Evolutionary conservation across 2,888 invertebrate species (phyloP), one percentile per base, ranked within the genome.

Genomic region (Cyaniris semiargus): DNA sequence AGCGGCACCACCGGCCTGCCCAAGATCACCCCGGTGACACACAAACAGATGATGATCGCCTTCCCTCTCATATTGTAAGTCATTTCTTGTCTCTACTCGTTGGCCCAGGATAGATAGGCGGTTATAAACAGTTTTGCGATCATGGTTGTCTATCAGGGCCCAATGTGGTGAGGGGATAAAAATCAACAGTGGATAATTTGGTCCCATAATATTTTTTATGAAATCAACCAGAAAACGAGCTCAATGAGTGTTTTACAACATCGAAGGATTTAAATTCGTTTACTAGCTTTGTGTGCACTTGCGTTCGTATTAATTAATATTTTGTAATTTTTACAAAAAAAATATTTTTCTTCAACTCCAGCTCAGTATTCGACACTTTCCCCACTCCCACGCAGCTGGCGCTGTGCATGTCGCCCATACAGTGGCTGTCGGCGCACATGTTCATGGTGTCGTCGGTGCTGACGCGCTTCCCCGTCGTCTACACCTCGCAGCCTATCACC

Each of bases 1-100:
- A 92, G 92, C 58, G 92, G 92, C 0, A 90, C 90, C 4, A 90
- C 90, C 0, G 92, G 92, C 0, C 75, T 87, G 7, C 88, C 92
- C 0, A 91, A 92, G 81, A 88, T 89, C 0, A 86, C 88, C 0
- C 79, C 84, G 0, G 78, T 88, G 18, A 83, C 85, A 0, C 86
- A 90, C 66, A 81, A 79, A 21, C 90, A 88, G 5, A 77, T 89
- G 0, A 79, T 88, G 0, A 78, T 83, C 0, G 87, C 88, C 18
- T 56, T 88, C 3, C 83, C 89, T 6, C 77, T 79, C 3, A 2
- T 81, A 8, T 91, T 91, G 92, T 91, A 80, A 83, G 85, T 79
- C 48, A 48, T 18, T 53, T 53, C 53, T 5, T 53, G 53, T 18
- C 53, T 53, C 18, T 53, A 53, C 53, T 53, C 53, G 18, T 53